Base-by-base conservation (phyloP, 1,140 invertebrate species). In the Drosophila pruinosa region DNA sequence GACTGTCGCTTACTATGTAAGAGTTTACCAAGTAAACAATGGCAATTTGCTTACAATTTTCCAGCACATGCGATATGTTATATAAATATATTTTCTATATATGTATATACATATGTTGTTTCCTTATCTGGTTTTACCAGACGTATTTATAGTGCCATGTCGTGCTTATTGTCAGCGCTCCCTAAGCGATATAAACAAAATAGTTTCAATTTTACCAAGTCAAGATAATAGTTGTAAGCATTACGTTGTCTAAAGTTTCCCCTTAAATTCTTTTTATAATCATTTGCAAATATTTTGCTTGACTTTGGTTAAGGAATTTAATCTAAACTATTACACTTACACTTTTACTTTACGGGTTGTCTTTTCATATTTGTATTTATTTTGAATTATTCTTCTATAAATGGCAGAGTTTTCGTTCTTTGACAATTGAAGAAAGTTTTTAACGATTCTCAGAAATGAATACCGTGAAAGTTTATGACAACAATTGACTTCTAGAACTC, bases 81-180 rank as follows among this genome's bases (percentile, higher is more conserved):
- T 45, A 38, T 8, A 22, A 2, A 47, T 14, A 26, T 12, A 1
- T 3, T 15, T 17, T 41, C 4, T 41, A 41, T 41, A 17, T 41
- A 41, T 19, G 17, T 47, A 48, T 48, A 15, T 50, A 31, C 3
- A 34, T 7, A n/a, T n/a, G n/a, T n/a, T n/a, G n/a, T 31, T 28
- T 12, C 12, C 57, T 68, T 68, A 68, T 68, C 64, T 26, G 19
- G 19, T 45, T 24, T 36, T 39, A 47, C 21, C 39, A 62, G 58
- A 54, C 58, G 58, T 69, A 69, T 63, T 64, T 70, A 56, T 64
- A 53, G 50, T 56, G 31, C 15, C 63, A 48, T 48, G 43, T 47
- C 57, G 52, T 56, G 48, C 59, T 53, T 31, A 22, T 22, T 52
- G 59, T 52, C 58, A 41, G 39, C 19, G 24, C 12, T 1, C 26